phyloP scores from a whole-genome alignment of 2,888 invertebrate species.

The Philopedon plagiatum region DNA sequence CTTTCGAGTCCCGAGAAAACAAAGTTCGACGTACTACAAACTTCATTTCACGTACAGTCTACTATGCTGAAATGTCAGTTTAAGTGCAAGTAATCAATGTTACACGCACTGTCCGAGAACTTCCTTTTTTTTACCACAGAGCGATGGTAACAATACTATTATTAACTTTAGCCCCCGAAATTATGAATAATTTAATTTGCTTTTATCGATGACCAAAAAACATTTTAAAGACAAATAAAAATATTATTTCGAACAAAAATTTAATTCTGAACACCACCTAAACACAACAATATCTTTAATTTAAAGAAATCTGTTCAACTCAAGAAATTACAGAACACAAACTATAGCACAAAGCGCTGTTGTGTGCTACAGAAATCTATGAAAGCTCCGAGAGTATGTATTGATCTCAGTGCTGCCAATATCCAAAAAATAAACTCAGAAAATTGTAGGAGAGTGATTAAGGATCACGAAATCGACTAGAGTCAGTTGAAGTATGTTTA shows the following conservation, averaged over 20 bases:
- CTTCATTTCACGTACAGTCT: conserved; percentile 45
- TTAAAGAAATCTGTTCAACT: conserved; percentile 5
- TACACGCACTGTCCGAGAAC: conserved; percentile 23
- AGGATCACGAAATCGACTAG: too few species aligned
- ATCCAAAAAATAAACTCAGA: neutral
- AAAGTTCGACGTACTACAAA: conserved; percentile 47
- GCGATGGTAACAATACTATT: neutral
- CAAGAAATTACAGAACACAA: neutral
- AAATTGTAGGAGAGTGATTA: too few species aligned
- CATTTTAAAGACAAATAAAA: neutral
- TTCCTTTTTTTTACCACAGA: neutral
- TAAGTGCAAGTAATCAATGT: conserved; percentile 41
- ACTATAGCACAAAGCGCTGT: too few species aligned
- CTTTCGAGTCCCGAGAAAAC: conserved; percentile 43
- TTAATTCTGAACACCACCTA: neutral
- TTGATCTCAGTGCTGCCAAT: neutral
- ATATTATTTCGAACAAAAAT: neutral
- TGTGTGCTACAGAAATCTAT: too few species aligned
- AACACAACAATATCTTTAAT: neutral
- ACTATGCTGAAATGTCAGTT: conserved; percentile 41
- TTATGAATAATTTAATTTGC: conserved; percentile 2
- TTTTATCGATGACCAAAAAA: neutral
- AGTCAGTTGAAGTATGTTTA: too few species aligned
- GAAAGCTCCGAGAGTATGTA: too few species aligned
- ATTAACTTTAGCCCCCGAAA: neutral